These are phyloP conservation scores for Oxyruncus cristatus DNA, from an alignment of 2,113 vertebrate genomes.

Conservation along the genomic window DNA sequence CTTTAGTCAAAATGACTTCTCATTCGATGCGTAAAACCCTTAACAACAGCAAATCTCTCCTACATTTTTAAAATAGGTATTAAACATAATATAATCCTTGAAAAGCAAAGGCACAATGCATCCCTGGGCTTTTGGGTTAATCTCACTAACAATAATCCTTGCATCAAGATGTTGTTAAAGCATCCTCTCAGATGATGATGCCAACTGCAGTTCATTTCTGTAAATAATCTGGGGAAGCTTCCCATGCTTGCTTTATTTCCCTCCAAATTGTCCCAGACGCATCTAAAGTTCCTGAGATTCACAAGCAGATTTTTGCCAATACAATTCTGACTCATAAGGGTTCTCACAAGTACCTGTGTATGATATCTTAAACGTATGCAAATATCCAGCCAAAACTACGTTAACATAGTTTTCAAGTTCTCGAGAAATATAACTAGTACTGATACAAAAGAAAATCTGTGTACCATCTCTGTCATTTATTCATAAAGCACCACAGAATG, in stretches of 20 bases:
- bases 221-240: background rate
- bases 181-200: background rate
- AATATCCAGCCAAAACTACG: background rate
- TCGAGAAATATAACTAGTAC: background rate
- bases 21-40: background rate
- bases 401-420: background rate
- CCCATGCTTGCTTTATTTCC: background rate
- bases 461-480: background rate
- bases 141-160: background rate
- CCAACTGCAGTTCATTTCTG: background rate
- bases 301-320: background rate
- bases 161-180: background rate
- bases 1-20: background rate
- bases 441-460: background rate
- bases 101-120: background rate
- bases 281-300: background rate
- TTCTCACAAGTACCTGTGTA: background rate
- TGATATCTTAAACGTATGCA: accelerated
- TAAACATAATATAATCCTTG: background rate
- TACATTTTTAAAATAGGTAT: background rate
- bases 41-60: background rate
- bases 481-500: background rate
- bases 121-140: background rate
- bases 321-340: background rate
- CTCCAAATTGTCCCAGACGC: background rate